Conservation (phyloP, 2,113 vertebrate genomes). For the Lophius piscatorius region DNA sequence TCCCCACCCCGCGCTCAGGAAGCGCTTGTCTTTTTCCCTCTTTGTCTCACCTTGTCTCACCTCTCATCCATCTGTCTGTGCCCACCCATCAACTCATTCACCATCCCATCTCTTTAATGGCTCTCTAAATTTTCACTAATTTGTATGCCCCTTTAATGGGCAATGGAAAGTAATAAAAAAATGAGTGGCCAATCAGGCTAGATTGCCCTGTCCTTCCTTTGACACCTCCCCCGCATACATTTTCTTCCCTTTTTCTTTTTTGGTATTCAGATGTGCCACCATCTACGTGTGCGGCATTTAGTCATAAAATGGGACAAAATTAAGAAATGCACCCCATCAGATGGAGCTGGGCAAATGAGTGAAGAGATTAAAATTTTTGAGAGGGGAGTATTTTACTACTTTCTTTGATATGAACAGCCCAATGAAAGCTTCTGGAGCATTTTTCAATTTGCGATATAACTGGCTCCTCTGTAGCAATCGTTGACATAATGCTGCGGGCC, state of each 20-base stretch:
- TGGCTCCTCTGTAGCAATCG: constrained; percentile 9
- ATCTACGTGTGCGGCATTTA: constrained; percentile 24
- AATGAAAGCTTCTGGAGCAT: constrained; percentile 2
- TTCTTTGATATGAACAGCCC: constrained; percentile 5
- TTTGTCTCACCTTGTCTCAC: constrained; percentile 34
- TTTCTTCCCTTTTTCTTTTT: constrained; percentile 6
- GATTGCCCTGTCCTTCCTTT: constrained; percentile 1
- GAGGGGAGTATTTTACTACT: not conserved
- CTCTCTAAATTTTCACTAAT: not conserved
- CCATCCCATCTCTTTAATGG: not conserved
- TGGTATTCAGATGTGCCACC: constrained; percentile 10
- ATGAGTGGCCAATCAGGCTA: not conserved
- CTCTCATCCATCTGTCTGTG: constrained; percentile 40
- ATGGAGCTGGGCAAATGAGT: constrained; percentile 13
- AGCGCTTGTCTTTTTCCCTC: not conserved
- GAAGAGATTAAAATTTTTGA: not conserved
- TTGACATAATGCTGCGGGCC: constrained; percentile 29
- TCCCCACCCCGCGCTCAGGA: not conserved
- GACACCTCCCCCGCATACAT: not conserved
- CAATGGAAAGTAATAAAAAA: not conserved
- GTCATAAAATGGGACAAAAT: constrained; percentile 53
- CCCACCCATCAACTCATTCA: constrained; percentile 32
- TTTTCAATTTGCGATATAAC: constrained; percentile 32
- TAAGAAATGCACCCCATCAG: constrained; percentile 31
- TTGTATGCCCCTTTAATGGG: constrained; percentile 11